These are phyloP conservation scores for Synergus itoensis DNA, from an alignment of 2,888 invertebrate genomes.

Conservation along the genomic window DNA sequence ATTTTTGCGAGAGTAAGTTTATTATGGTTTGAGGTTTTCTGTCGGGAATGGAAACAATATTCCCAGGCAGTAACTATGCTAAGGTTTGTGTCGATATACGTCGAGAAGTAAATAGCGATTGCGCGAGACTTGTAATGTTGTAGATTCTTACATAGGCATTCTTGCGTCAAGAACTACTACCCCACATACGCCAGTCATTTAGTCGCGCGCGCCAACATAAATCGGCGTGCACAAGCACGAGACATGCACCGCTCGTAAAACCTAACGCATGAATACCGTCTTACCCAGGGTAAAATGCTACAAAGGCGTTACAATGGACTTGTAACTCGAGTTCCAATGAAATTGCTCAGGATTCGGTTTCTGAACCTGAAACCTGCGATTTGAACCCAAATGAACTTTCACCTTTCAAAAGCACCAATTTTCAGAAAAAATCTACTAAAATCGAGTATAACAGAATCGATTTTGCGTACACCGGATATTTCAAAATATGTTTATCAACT, in stretches of 20 bases:
- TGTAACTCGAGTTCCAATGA: slow-evolving; percentile 23
- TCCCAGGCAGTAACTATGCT: slow-evolving; percentile 10
- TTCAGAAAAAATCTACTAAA: background rate
- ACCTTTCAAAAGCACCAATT: background rate
- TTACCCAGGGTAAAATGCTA: background rate
- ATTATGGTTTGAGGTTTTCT: slow-evolving; percentile 22
- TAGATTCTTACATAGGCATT: background rate
- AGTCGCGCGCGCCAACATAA: background rate
- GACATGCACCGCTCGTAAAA: slow-evolving; percentile 11
- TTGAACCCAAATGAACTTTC: background rate
- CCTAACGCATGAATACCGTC: slow-evolving; percentile 12
- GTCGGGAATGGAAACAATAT: slow-evolving; percentile 2
- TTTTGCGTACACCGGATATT: too few species aligned
- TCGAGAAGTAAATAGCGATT: background rate
- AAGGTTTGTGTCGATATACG: background rate
- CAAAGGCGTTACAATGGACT: slow-evolving; percentile 10
- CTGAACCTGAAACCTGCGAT: background rate
- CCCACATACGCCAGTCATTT: slow-evolving; percentile 10
- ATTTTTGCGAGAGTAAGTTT: background rate
- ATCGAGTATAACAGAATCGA: too few species aligned
- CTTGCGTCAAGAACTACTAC: background rate
- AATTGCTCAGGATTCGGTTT: background rate
- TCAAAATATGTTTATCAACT: too few species aligned
- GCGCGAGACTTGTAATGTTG: background rate
- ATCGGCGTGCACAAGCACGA: slow-evolving; percentile 9